Conservation (phyloP, 53 echinoderm and acorn worm species). For the Echinarachnius parma region DNA sequence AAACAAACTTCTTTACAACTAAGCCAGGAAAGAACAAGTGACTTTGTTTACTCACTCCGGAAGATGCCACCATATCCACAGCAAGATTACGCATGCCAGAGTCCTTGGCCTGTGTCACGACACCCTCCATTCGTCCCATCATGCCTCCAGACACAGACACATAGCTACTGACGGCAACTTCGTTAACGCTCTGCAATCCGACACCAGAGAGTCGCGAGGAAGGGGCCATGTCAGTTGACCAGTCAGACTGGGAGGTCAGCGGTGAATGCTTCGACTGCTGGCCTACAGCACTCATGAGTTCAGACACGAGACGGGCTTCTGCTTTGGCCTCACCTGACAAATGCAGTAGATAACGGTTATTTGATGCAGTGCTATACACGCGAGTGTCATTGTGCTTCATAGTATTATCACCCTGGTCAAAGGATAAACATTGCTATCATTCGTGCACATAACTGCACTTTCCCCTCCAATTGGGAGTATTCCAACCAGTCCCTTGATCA, state of each 20-base stretch:
- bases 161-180: conserved; percentile 3
- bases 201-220: conserved; percentile 35
- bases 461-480: no score
- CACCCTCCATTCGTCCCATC: not conserved
- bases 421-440: no score
- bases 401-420: no score
- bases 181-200: conserved; percentile 41
- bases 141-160: not conserved
- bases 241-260: conserved; percentile 45
- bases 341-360: no score
- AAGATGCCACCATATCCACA: conserved; percentile 31
- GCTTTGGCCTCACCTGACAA: conserved; percentile 44
- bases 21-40: no score
- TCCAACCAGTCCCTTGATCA: no score
- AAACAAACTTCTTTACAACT: no score
- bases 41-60: conserved; percentile 51
- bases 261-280: conserved; percentile 28
- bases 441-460: no score
- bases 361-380: no score
- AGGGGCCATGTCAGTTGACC: conserved; percentile 48
- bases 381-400: no score
- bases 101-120: conserved; percentile 2
- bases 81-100: conserved; percentile 18
- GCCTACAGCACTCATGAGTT: conserved; percentile 36
- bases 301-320: conserved; percentile 57